Conservation (phyloP, 1,140 invertebrate genomes). For the Drosophila nigromelanica region DNA sequence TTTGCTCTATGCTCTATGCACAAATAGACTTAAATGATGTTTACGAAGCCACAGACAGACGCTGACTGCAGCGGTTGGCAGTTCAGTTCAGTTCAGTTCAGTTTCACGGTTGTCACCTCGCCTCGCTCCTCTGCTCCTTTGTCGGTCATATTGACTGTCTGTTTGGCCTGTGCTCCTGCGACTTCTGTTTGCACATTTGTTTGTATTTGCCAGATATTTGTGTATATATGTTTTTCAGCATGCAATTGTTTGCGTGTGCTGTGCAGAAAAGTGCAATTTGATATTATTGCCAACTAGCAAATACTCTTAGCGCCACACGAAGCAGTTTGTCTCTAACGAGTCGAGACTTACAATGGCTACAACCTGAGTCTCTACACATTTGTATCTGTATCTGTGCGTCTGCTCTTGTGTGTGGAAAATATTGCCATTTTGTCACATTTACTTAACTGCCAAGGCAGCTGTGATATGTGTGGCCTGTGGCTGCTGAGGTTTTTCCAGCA, state of each 20-base stretch:
- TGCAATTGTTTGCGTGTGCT: constrained; percentile 28
- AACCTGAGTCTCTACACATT: constrained; percentile 23
- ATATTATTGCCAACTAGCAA: constrained; percentile 80
- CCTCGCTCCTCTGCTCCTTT: no score
- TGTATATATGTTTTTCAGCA: constrained; percentile 66
- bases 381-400: constrained; percentile 4
- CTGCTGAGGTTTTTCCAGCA: constrained; percentile 64
- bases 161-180: constrained; percentile 22
- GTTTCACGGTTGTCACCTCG: constrained; percentile 11
- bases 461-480: constrained; percentile 55
- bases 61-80: constrained; percentile 20
- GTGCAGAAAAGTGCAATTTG: constrained; percentile 75
- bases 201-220: constrained; percentile 79
- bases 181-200: constrained; percentile 75
- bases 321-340: constrained; percentile 31
- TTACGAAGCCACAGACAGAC: constrained; percentile 47
- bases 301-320: constrained; percentile 63
- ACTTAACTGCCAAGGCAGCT: constrained; percentile 38
- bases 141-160: neutral
- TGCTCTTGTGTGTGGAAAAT: constrained; percentile 41
- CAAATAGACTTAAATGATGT: constrained; percentile 75
- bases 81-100: constrained; percentile 8
- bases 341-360: constrained; percentile 16
- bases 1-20: constrained; percentile 50
- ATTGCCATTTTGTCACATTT: constrained; percentile 54